A percentile compares a stretch with the other conserved stretches of the same genome.
phyloP scores from a whole-genome alignment of 64 coral and sea anemone genomes.

The Cladopsammia gracilis region DNA sequence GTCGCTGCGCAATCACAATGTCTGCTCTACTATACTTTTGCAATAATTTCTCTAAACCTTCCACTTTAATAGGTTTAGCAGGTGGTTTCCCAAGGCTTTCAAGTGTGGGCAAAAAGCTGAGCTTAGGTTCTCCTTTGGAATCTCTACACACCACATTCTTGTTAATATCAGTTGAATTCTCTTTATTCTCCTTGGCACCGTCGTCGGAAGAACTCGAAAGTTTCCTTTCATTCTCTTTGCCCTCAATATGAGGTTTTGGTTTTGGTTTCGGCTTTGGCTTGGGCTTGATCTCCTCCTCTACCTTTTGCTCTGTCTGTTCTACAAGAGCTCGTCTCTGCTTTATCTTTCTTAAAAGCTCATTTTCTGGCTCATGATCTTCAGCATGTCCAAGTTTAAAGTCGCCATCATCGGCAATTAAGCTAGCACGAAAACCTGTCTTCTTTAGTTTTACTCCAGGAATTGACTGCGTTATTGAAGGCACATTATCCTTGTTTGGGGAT shows the following conservation, averaged over 20 bases:
- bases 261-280: slow-evolving; percentile 42
- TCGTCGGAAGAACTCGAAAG: not conserved
- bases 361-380: not conserved
- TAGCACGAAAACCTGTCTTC: slow-evolving; percentile 55
- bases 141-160: not conserved
- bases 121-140: slow-evolving; percentile 20
- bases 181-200: slow-evolving; percentile 8
- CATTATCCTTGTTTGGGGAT: not conserved
- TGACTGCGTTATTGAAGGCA: not conserved
- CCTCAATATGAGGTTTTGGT: not conserved
- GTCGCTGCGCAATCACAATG: slow-evolving; percentile 15
- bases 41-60: not conserved
- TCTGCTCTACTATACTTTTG: slow-evolving; percentile 1
- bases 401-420: slow-evolving; percentile 61
- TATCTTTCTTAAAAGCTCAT: slow-evolving; percentile 35
- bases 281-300: not conserved
- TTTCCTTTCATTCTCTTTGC: slow-evolving; percentile 4
- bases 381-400: slow-evolving; percentile 6
- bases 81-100: slow-evolving; percentile 65
- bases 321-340: not conserved
- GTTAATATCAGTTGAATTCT: slow-evolving; percentile 20
- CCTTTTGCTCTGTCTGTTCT: slow-evolving; percentile 18
- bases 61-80: not conserved
- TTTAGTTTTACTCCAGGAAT: slow-evolving; percentile 49
- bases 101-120: slow-evolving; percentile 48